Base-by-base conservation (phyloP, 2,888 invertebrate species). In the Ditula angustiorana region DNA sequence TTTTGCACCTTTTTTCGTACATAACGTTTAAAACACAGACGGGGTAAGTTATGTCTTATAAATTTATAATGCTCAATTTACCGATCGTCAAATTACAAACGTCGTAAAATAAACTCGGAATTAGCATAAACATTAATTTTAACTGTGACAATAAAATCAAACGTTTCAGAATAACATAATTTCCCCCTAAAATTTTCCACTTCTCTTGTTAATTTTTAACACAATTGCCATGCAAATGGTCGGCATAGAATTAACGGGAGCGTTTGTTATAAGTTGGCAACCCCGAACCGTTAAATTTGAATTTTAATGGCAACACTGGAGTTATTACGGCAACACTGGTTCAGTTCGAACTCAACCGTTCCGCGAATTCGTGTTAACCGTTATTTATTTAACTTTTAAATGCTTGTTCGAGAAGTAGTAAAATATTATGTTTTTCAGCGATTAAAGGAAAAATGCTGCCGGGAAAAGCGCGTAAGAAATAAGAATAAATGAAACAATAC, bases 231-330 rank as follows among this genome's bases (percentile, higher is more conserved):
- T 65, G 64, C 61, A 66, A 67, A 66, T 63, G 64, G 30, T 10
- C 7, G 28, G 2, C 53, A 63, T 55, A 55, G 67, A 61, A 65
- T 70, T 70, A 70, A 71, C 61, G 65, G 60, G 65, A 53, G 44
- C 35, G 58, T 69, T 69, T 68, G 61, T 58, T 58, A 61, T 67
- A 63, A 67, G 62, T 69, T 66, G 66, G 65, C 61, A 64, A 60
- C 57, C 69, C 56, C 67, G 68, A 71, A 64, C 70, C 67, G 67
- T 60, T 26, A 64, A 52, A 66, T 74, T 74, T 73, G 75, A 77
- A 77, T 77, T 71, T 76, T 76, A 68, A 76, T 74, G 69, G 77
- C 67, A 71, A 72, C 78, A 72, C 73, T 74, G 67, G 63, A 41
- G 41, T 41, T 41, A 41, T 41, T 41, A 41, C 19, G 8, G 41